Evolutionary conservation across 2,888 invertebrate species (phyloP).

Genomic region (Didymodactylos carnosus): DNA sequence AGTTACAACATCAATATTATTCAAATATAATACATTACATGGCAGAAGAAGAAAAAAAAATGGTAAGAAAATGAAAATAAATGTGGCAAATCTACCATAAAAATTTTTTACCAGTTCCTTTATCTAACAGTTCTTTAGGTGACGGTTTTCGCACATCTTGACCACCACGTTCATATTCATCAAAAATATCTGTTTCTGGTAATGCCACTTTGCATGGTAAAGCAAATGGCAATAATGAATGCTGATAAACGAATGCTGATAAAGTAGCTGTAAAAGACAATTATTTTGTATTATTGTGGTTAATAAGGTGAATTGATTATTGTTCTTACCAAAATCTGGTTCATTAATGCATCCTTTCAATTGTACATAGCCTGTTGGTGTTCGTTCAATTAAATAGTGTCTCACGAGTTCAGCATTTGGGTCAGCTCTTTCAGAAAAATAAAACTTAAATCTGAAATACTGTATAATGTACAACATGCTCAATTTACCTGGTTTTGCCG

Average conservation of each 20-base stretch:
- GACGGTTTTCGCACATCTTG: not conserved
- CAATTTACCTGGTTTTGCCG: constrained; percentile 29
- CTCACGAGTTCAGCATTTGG: constrained; percentile 61
- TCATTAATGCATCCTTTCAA: constrained; percentile 84
- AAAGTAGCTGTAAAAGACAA: constrained; percentile 47
- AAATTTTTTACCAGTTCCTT: constrained; percentile 14
- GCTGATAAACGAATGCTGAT: constrained; percentile 89
- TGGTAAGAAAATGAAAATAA: too few species aligned
- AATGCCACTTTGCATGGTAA: constrained; percentile 69
- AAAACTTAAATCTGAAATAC: not conserved
- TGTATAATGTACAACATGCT: constrained; percentile 16
- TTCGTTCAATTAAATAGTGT: constrained; percentile 90
- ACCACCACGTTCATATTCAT: not conserved
- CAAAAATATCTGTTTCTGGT: constrained; percentile 42
- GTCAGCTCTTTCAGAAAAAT: constrained; percentile 32
- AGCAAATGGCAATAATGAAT: constrained; percentile 81
- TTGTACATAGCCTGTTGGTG: constrained; percentile 65
- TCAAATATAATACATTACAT: constrained; percentile 76
- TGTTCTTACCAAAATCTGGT: constrained; percentile 62
- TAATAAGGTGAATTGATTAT: not conserved
- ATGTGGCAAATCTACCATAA: too few species aligned
- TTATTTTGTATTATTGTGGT: not conserved
- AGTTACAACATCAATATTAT: constrained; percentile 79
- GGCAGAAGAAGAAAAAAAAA: constrained; percentile 43
- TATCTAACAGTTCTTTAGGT: constrained; percentile 1